phyloP scores from a whole-genome alignment of 2,797 vertebrate species.

The Etheostoma nigrum region DNA sequence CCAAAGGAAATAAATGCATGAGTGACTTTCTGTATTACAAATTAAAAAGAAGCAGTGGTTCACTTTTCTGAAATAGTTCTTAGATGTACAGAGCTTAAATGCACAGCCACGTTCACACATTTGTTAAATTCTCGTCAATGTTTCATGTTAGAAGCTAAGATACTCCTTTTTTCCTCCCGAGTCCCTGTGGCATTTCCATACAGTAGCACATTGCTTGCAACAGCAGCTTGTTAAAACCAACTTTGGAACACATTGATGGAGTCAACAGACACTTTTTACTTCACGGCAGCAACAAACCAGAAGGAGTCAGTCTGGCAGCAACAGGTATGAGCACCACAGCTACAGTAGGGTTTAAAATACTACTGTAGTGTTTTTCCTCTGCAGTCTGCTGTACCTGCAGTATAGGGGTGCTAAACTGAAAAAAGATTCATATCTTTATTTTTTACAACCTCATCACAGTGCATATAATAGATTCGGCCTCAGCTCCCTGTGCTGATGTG shows the following conservation, averaged over 20 bases:
- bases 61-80: conserved; percentile 8
- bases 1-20: conserved; percentile 18
- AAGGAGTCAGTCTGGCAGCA: not conserved
- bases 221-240: not conserved
- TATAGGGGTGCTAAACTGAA: not conserved
- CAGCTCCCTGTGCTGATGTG: conserved; percentile 14
- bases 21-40: conserved; percentile 7
- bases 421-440: not conserved
- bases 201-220: not conserved
- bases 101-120: not conserved
- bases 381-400: not conserved
- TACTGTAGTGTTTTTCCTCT: not conserved
- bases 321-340: not conserved
- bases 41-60: conserved; percentile 5
- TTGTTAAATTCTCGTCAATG: not conserved
- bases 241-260: not conserved
- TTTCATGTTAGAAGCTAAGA: not conserved
- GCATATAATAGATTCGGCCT: not conserved
- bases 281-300: not conserved
- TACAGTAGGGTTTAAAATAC: not conserved
- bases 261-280: too few relatives aligned
- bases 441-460: not conserved
- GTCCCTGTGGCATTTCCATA: not conserved
- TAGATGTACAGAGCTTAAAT: not conserved
- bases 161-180: not conserved